These are phyloP conservation scores for Leucania comma DNA, from an alignment of 2,888 invertebrate species.

Conservation along the genomic window DNA sequence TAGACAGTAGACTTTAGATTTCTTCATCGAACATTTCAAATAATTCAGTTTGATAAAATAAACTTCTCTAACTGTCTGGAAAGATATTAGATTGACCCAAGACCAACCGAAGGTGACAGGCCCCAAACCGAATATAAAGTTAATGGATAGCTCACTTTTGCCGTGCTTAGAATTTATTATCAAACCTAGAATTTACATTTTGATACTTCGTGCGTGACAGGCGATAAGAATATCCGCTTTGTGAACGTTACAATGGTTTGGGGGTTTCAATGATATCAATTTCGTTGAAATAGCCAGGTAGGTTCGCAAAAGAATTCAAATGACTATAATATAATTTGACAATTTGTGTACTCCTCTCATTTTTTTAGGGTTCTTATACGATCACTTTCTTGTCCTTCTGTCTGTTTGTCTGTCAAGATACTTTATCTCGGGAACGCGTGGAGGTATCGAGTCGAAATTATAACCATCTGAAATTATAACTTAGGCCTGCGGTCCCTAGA, in stretches of 20 bases:
- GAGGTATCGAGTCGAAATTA: too few relatives aligned
- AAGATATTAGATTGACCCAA: conserved; percentile 39
- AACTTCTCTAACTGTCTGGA: conserved; percentile 32
- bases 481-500: too few relatives aligned
- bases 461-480: too few relatives aligned
- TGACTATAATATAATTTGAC: background rate
- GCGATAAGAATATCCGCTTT: conserved; percentile 36
- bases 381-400: too few relatives aligned
- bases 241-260: conserved; percentile 9
- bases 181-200: conserved; percentile 38
- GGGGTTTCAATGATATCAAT: conserved; percentile 5
- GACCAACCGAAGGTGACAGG: conserved; percentile 38
- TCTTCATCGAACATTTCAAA: conserved; percentile 30
- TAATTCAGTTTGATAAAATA: conserved; percentile 26
- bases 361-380: too few relatives aligned
- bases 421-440: too few relatives aligned
- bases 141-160: conserved; percentile 36
- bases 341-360: too few relatives aligned
- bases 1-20: background rate
- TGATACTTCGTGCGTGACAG: conserved; percentile 36
- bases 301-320: background rate
- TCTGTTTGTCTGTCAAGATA: too few relatives aligned
- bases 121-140: conserved; percentile 37
- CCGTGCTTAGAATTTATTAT: conserved; percentile 44
- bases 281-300: background rate